phyloP scores from a whole-genome alignment of 2,888 invertebrate genomes.

The Hirtodrosophila alboralis region DNA sequence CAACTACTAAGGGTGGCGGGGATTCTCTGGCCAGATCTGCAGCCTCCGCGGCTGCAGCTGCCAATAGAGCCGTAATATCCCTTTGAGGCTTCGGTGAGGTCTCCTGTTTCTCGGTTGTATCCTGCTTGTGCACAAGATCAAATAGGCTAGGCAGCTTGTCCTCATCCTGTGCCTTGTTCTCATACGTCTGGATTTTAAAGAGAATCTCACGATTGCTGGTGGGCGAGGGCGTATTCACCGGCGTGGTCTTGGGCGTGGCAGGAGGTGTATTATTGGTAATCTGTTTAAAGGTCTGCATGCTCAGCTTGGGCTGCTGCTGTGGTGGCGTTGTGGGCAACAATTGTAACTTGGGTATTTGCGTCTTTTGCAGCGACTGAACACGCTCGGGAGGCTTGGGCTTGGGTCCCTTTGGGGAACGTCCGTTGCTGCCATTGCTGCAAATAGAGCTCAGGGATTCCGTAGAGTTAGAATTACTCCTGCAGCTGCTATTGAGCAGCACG shows the following conservation, averaged over 20 bases:
- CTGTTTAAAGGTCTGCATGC: conserved; percentile 82
- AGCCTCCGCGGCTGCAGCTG: conserved; percentile 61
- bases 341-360: conserved; percentile 82
- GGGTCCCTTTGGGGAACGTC: conserved; percentile 74
- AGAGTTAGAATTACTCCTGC: conserved; percentile 56
- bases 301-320: conserved; percentile 67
- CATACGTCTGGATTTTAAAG: conserved; percentile 84
- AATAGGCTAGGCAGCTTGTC: conserved; percentile 87
- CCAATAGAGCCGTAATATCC: conserved; percentile 54
- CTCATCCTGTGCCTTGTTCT: conserved; percentile 80
- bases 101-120: conserved; percentile 84
- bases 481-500: conserved; percentile 60
- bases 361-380: conserved; percentile 81
- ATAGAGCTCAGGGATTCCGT: conserved; percentile 63
- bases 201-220: conserved; percentile 79
- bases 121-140: conserved; percentile 88
- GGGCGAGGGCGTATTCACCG: conserved; percentile 64
- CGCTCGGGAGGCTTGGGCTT: conserved; percentile 84
- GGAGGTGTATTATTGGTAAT: conserved; percentile 43
- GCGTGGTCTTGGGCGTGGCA: conserved; percentile 56
- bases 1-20: conserved; percentile 77
- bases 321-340: conserved; percentile 60
- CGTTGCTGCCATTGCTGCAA: conserved; percentile 58
- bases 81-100: conserved; percentile 31
- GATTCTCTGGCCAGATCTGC: conserved; percentile 52